Conservation (phyloP, 1,140 invertebrate species). For the Saxidomus purpurata region DNA sequence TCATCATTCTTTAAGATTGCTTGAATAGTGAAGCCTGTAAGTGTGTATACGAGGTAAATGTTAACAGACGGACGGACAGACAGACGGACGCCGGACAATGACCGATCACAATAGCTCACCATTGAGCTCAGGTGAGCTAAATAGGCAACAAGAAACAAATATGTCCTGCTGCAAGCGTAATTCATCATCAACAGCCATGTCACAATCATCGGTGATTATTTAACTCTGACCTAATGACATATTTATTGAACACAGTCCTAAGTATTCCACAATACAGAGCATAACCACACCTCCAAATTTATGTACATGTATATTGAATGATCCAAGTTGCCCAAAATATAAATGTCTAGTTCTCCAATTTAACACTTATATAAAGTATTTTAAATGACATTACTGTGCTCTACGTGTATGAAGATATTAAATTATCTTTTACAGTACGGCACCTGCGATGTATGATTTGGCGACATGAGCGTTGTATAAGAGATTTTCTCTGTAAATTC, state of each 20-base stretch:
- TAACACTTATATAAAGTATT: slow-evolving; percentile 55
- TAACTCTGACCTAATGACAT: slow-evolving; percentile 51
- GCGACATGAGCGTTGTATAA: slow-evolving; percentile 52
- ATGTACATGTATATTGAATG: slow-evolving; percentile 53
- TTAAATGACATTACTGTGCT: slow-evolving; percentile 52
- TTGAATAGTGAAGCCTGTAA: neutral
- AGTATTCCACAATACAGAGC: slow-evolving; percentile 53
- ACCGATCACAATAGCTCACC: neutral
- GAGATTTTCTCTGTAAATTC: slow-evolving; percentile 34
- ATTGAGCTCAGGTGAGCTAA: slow-evolving; percentile 41
- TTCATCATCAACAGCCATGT: slow-evolving; percentile 53
- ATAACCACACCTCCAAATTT: slow-evolving; percentile 46
- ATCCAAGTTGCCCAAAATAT: slow-evolving; percentile 52
- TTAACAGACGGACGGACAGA: neutral
- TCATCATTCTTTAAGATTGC: neutral
- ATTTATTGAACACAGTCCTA: slow-evolving; percentile 54
- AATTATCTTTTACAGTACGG: slow-evolving; percentile 54
- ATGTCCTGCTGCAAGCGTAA: too few species aligned
- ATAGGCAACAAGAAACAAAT: slow-evolving; percentile 54
- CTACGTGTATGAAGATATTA: slow-evolving; percentile 51
- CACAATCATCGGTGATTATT: slow-evolving; percentile 49
- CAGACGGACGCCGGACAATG: slow-evolving; percentile 2
- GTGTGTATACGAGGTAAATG: neutral
- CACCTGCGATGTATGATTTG: slow-evolving; percentile 52
- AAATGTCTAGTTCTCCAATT: slow-evolving; percentile 54